Conservation (phyloP, 2,113 vertebrate species). For the Mugil cephalus region DNA sequence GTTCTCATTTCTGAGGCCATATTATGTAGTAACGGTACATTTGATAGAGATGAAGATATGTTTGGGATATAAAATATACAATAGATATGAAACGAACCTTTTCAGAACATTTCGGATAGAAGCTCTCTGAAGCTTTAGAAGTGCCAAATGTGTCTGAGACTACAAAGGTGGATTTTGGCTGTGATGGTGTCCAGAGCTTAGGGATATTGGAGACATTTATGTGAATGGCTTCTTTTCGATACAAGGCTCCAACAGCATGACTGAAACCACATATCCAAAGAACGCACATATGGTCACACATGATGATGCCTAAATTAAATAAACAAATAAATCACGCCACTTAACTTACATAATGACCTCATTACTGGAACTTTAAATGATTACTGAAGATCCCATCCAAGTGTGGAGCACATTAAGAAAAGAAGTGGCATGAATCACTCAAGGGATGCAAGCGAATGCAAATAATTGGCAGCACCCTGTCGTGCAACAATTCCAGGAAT, state of each 20-base stretch:
- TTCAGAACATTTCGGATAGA: too few relatives aligned
- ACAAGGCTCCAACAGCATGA: too few relatives aligned
- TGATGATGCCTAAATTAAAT: not conserved
- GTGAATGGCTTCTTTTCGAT: too few relatives aligned
- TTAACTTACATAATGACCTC: not conserved
- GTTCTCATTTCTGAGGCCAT: constrained; percentile 5
- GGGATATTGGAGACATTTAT: too few relatives aligned
- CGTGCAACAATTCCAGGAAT: too few relatives aligned
- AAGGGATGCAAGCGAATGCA: not conserved
- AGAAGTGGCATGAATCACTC: not conserved
- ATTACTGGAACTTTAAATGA: not conserved
- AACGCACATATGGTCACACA: not conserved
- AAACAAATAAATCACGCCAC: not conserved
- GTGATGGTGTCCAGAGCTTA: too few relatives aligned
- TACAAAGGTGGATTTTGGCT: too few relatives aligned
- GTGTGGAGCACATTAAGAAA: not conserved
- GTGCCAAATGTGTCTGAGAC: not conserved
- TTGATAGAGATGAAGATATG: too few relatives aligned
- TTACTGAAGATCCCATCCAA: not conserved
- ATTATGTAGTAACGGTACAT: not conserved
- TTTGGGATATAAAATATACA: too few relatives aligned
- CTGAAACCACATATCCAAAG: too few relatives aligned
- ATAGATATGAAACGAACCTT: too few relatives aligned
- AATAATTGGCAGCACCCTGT: not conserved
- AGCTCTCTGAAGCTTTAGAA: not conserved